Evolutionary conservation across 2,888 invertebrate genomes (phyloP).

Genomic region (Drosophila tanythrix): DNA sequence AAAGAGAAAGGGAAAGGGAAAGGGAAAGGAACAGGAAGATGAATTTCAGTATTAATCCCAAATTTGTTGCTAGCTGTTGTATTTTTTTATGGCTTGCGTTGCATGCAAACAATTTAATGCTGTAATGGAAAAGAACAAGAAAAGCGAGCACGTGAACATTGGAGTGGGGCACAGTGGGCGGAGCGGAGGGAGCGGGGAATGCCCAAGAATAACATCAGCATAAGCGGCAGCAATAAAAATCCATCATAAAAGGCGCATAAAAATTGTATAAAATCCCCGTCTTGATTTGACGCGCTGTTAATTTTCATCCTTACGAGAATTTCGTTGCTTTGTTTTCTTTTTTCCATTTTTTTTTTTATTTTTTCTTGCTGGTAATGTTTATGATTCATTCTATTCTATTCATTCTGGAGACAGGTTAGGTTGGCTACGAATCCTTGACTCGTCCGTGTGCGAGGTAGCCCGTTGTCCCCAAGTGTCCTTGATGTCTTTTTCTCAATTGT

Average conservation of each 20-base stretch:
- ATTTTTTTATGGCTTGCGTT: conserved; percentile 62
- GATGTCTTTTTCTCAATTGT: conserved; percentile 50
- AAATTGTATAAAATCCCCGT: conserved; percentile 59
- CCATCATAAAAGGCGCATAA: conserved; percentile 74
- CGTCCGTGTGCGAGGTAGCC: conserved; percentile 12
- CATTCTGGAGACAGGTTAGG: conserved; percentile 43
- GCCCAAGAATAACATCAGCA: conserved; percentile 43
- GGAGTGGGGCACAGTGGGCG: not conserved
- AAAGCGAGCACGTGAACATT: not conserved
- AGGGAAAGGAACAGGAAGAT: not conserved
- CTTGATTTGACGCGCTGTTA: conserved; percentile 77
- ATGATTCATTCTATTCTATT: conserved; percentile 22
- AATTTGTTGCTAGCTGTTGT: conserved; percentile 72
- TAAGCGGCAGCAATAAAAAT: conserved; percentile 71
- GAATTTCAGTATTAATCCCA: conserved; percentile 61
- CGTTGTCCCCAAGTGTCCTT: conserved; percentile 54
- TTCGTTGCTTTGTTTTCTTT: conserved; percentile 28
- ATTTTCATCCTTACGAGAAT: conserved; percentile 49
- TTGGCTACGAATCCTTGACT: conserved; percentile 30
- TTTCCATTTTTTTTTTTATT: not conserved
- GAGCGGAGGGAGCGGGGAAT: not conserved
- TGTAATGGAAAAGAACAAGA: conserved; percentile 19
- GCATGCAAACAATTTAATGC: conserved; percentile 73
- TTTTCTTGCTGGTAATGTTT: conserved; percentile 22
- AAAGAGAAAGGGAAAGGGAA: not conserved